These are phyloP conservation scores for Squalus acanthias DNA, from an alignment of 2,797 vertebrate species.

Conservation along the genomic window DNA sequence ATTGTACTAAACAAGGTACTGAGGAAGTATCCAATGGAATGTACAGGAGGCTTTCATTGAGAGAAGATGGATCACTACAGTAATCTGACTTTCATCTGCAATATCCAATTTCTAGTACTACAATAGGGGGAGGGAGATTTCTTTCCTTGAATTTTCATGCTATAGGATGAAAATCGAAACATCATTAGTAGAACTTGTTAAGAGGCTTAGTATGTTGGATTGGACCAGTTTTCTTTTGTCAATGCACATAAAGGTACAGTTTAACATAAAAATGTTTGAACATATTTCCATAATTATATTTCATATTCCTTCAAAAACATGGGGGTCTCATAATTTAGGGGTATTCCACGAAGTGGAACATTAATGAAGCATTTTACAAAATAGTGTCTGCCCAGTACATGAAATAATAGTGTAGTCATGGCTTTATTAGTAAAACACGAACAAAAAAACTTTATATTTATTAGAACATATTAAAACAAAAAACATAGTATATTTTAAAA, in stretches of 20 bases:
- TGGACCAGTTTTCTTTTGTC: background rate
- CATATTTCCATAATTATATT: background rate
- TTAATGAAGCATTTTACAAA: no score
- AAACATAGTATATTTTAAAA: no score
- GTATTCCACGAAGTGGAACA: no score
- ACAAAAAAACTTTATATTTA: no score
- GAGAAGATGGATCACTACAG: background rate
- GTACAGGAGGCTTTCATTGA: background rate
- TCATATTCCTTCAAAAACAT: background rate
- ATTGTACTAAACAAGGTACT: background rate
- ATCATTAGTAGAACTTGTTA: background rate
- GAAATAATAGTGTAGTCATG: no score
- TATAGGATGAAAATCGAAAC: background rate
- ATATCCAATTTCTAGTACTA: background rate
- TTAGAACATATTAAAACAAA: no score
- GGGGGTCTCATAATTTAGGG: no score
- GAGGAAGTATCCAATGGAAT: background rate
- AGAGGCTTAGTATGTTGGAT: background rate
- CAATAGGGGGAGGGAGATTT: background rate
- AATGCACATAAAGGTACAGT: background rate
- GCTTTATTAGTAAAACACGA: no score
- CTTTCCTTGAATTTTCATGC: background rate
- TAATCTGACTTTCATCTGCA: background rate
- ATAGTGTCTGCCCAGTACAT: no score
- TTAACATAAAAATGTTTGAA: background rate